Evolutionary conservation across 2,113 vertebrate genomes (phyloP).

Genomic region (Agelaius phoeniceus): DNA sequence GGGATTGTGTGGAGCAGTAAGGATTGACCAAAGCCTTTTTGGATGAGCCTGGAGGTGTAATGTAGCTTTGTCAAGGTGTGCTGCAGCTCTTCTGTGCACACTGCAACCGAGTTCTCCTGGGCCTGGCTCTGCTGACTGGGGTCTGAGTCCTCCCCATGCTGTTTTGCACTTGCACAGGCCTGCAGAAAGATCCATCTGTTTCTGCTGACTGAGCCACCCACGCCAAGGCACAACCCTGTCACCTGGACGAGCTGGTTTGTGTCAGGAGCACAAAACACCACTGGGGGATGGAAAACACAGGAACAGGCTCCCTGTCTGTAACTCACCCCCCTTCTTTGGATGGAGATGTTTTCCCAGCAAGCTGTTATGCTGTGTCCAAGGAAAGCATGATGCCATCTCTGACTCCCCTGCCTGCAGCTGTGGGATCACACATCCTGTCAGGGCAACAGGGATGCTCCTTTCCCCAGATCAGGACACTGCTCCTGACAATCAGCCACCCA

Average conservation of each 20-base stretch:
- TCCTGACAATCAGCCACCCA: not conserved
- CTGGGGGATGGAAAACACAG: not conserved
- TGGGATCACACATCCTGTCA: not conserved
- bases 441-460: not conserved
- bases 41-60: not conserved
- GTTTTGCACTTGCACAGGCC: not conserved
- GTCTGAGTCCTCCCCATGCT: not conserved
- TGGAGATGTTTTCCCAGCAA: not conserved
- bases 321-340: not conserved
- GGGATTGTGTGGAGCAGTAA: fast-evolving
- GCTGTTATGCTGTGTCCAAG: not conserved
- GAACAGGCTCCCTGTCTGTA: not conserved
- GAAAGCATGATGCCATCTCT: not conserved
- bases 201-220: not conserved
- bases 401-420: not conserved
- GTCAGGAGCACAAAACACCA: not conserved
- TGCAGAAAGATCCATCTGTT: not conserved
- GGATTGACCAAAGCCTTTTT: not conserved
- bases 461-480: not conserved
- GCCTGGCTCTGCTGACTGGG: not conserved
- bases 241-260: not conserved
- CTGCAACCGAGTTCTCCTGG: not conserved
- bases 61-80: not conserved
- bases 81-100: not conserved
- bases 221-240: fast-evolving